Evolutionary conservation across 2,888 invertebrate genomes (phyloP).

Genomic region (Synergus umbraculus): DNA sequence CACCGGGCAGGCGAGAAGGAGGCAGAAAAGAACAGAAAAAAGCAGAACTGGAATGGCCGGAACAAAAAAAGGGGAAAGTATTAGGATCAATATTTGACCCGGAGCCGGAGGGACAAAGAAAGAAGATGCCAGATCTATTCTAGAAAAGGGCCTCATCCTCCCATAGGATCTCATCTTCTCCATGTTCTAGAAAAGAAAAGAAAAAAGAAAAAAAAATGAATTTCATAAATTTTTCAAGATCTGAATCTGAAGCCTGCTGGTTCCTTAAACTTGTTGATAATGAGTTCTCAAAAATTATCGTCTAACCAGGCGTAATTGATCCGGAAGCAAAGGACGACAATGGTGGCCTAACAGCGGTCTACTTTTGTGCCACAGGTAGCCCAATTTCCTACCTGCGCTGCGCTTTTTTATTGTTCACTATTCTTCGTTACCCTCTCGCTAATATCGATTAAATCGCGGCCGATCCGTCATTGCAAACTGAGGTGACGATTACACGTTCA

Average conservation of each 20-base stretch:
- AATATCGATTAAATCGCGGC: conserved; percentile 20
- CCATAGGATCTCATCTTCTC: background rate
- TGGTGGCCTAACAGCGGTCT: conserved; percentile 55
- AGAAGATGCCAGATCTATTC: background rate
- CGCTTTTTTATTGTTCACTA: background rate
- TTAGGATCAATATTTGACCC: conserved; percentile 51
- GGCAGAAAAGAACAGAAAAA: conserved; percentile 45
- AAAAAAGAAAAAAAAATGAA: no score
- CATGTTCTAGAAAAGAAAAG: no score
- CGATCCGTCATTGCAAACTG: background rate
- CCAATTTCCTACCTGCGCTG: conserved; percentile 18
- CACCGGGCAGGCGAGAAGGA: conserved; percentile 45
- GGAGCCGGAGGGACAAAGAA: conserved; percentile 11
- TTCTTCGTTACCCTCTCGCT: background rate
- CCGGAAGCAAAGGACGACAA: conserved; percentile 54
- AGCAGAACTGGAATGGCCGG: conserved; percentile 48
- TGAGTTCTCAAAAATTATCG: conserved; percentile 43
- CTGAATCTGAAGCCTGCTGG: no score
- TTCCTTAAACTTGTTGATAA: background rate
- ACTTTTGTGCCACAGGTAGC: conserved; percentile 57
- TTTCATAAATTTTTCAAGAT: no score
- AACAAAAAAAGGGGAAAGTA: conserved; percentile 53
- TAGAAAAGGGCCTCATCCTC: background rate
- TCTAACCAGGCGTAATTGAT: conserved; percentile 57
- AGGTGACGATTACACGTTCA: conserved; percentile 9